Percentiles rank a stretch among this genome's conserved stretches.
Evolutionary conservation across 2,797 vertebrate genomes (phyloP).

Genomic region (Takifugu ocellatus): DNA sequence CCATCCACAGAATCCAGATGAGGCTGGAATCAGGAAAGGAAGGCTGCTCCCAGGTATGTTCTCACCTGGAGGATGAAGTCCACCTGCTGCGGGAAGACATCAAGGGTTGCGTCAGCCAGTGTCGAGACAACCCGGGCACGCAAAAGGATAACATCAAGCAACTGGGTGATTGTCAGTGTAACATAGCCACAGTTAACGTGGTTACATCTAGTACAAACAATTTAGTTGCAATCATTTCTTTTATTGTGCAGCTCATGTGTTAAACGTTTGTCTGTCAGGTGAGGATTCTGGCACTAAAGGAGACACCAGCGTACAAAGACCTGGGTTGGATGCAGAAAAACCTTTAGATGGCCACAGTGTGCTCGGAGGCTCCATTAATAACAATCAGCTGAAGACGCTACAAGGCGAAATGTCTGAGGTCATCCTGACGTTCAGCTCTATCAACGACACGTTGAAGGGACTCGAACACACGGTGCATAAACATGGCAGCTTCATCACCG

Average conservation of each 20-base stretch:
- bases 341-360: constrained; percentile 88
- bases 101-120: constrained; percentile 60
- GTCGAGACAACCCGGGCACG: constrained; percentile 44
- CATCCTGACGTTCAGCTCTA: constrained; percentile 84
- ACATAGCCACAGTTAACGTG: too few species aligned
- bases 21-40: constrained; percentile 49
- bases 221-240: too few species aligned
- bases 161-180: too few species aligned
- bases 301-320: constrained; percentile 22
- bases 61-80: constrained; percentile 66
- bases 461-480: constrained; percentile 85
- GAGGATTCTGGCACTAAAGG: constrained; percentile 9
- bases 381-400: constrained; percentile 80
- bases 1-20: constrained; percentile 51
- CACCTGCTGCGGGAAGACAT: constrained; percentile 65
- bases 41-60: constrained; percentile 70
- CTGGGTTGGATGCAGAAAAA: constrained; percentile 66
- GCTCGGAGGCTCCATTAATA: constrained; percentile 75
- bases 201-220: too few species aligned
- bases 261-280: constrained; percentile 13
- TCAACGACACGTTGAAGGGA: constrained; percentile 86
- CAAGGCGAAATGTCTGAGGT: constrained; percentile 83
- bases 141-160: background rate
- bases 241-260: too few species aligned
- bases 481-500: constrained; percentile 83